Percentiles rank a stretch among this genome's conserved stretches.
Conservation (phyloP, 2,797 vertebrate species). For the Spea hammondii region DNA sequence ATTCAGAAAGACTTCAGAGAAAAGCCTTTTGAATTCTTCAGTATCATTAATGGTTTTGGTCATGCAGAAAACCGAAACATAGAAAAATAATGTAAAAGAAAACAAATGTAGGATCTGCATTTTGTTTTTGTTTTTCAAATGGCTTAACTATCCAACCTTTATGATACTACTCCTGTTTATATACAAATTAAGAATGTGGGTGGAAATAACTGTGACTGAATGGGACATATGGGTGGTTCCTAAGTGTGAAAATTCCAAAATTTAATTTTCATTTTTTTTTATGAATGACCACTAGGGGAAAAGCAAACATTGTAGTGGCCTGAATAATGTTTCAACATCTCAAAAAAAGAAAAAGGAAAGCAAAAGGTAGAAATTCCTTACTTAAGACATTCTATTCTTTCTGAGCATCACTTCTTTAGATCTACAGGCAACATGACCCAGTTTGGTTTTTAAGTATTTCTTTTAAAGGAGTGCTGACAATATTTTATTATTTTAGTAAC, state of each 20-base stretch:
- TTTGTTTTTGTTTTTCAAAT: neutral
- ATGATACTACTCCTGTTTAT: slow-evolving; percentile 26
- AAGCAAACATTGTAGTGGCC: neutral
- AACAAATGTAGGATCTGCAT: slow-evolving; percentile 32
- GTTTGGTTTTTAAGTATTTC: slow-evolving; percentile 2
- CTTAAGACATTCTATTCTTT: slow-evolving; percentile 24
- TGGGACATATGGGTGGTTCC: slow-evolving; percentile 9
- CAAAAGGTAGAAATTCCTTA: slow-evolving; percentile 32
- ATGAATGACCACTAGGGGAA: neutral
- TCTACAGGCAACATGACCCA: slow-evolving; percentile 18
- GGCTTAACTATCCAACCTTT: neutral
- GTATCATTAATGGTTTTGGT: slow-evolving; percentile 9
- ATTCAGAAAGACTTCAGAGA: neutral
- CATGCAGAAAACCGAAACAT: neutral
- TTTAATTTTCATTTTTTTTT: neutral
- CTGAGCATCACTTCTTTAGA: neutral
- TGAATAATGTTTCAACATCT: too few relatives aligned
- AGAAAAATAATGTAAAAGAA: slow-evolving; percentile 22
- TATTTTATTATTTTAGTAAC: too few relatives aligned
- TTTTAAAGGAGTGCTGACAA: too few relatives aligned
- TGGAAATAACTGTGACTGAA: slow-evolving; percentile 1
- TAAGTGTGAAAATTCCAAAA: neutral
- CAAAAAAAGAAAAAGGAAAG: slow-evolving; percentile 31
- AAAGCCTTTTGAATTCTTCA: slow-evolving; percentile 19
- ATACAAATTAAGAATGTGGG: slow-evolving; percentile 39